Conservation (phyloP, 2,797 vertebrate species). For the Pristis pectinata region DNA sequence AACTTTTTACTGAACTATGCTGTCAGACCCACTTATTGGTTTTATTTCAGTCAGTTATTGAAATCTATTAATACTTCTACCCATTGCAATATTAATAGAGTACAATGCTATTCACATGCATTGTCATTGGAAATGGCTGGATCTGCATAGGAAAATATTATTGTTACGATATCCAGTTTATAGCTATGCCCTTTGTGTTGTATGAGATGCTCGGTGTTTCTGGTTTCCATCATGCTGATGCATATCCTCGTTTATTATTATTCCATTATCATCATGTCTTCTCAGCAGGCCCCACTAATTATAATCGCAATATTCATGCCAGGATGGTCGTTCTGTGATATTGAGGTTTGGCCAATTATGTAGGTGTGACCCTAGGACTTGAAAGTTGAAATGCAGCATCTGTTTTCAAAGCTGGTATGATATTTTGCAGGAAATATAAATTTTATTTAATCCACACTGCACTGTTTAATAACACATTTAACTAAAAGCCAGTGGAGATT, state of each 20-base stretch:
- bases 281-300: constrained; percentile 49
- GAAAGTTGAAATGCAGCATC: constrained; percentile 42
- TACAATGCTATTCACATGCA: neutral
- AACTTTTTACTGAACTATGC: neutral
- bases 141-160: neutral
- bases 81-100: neutral
- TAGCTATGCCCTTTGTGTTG: constrained; percentile 42
- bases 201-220: constrained; percentile 42
- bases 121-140: constrained; percentile 15
- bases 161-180: constrained; percentile 34
- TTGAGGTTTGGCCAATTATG: constrained; percentile 44
- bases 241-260: constrained; percentile 41
- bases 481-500: constrained; percentile 6
- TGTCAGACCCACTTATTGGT: neutral
- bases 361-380: constrained; percentile 44
- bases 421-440: constrained; percentile 33
- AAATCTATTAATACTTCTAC: neutral
- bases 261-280: constrained; percentile 44
- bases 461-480: neutral
- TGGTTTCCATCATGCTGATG: constrained; percentile 44
- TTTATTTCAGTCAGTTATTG: neutral
- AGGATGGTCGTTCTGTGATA: constrained; percentile 41
- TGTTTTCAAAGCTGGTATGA: constrained; percentile 29
- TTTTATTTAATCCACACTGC: constrained; percentile 31
- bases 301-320: constrained; percentile 44